These are phyloP conservation scores for Emmelina monodactyla DNA, from an alignment of 2,888 invertebrate genomes.

Conservation along the genomic window DNA sequence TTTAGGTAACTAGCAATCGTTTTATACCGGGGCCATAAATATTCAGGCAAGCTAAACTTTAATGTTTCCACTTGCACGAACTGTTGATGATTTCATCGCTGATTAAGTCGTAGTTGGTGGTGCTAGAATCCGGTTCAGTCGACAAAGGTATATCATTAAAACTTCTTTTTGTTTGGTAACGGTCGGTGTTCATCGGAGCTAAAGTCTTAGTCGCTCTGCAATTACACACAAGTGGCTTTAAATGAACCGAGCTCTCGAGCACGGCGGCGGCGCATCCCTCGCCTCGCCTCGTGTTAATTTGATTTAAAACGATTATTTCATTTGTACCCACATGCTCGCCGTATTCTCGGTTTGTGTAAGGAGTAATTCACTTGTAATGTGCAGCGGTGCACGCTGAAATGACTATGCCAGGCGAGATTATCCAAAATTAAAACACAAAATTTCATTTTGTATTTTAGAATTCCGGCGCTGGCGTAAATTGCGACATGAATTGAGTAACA, in stretches of 20 bases:
- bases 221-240: conserved; percentile 65
- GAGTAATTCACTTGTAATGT: neutral
- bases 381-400: neutral
- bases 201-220: conserved; percentile 59
- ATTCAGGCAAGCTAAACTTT: too few species aligned
- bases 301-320: conserved; percentile 36
- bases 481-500: too few species aligned
- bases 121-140: too few species aligned
- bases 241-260: conserved; percentile 64
- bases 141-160: conserved; percentile 51
- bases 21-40: too few species aligned
- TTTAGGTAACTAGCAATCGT: too few species aligned
- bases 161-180: conserved; percentile 54
- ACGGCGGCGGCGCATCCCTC: conserved; percentile 35
- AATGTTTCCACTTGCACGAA: too few species aligned
- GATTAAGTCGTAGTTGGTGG: too few species aligned
- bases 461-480: too few species aligned
- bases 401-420: conserved; percentile 25
- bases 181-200: conserved; percentile 40
- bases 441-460: too few species aligned
- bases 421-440: too few species aligned
- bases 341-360: neutral
- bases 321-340: neutral
- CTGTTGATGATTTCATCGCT: too few species aligned
- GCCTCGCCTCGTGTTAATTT: conserved; percentile 34